phyloP scores from a whole-genome alignment of 2,888 invertebrate species.

The Rhamphomyia laevipes region DNA sequence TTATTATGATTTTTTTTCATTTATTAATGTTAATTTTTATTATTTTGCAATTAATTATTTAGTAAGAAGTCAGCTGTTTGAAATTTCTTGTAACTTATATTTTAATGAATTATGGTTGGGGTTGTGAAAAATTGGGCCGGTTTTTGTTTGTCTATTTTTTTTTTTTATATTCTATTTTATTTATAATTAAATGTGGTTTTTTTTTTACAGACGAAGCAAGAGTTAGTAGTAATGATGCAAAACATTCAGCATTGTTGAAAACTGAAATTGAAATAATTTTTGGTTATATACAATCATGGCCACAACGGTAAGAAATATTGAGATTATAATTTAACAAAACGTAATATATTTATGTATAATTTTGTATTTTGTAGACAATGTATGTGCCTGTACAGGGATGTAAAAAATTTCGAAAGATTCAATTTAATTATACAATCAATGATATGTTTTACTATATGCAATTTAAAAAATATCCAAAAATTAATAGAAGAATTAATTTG shows the following conservation, averaged over 20 bases:
- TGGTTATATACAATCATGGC: conserved; percentile 80
- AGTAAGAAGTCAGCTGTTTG: too few species aligned
- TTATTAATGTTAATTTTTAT: too few species aligned
- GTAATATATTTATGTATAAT: background rate
- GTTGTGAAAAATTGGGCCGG: too few species aligned
- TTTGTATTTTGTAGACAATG: conserved; percentile 57
- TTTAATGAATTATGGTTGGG: too few species aligned
- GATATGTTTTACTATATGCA: conserved; percentile 69
- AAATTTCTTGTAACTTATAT: too few species aligned
- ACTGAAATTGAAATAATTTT: conserved; percentile 74
- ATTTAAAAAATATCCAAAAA: conserved; percentile 61
- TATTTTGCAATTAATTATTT: too few species aligned
- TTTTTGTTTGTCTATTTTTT: background rate
- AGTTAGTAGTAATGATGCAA: conserved; percentile 63
- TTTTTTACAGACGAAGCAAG: conserved; percentile 62
- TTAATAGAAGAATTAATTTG: conserved; percentile 36
- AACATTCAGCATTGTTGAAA: conserved; percentile 60
- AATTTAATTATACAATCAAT: conserved; percentile 81
- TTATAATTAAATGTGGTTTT: background rate
- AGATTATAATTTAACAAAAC: background rate
- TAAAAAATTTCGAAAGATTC: conserved; percentile 84
- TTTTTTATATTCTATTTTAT: background rate
- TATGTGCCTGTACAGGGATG: conserved; percentile 88
- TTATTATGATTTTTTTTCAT: too few species aligned
- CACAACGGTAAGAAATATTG: conserved; percentile 63